Percentiles rank a stretch among this genome's conserved stretches.
phyloP scores from a whole-genome alignment of 2,797 vertebrate genomes.

The Tinamus major region DNA sequence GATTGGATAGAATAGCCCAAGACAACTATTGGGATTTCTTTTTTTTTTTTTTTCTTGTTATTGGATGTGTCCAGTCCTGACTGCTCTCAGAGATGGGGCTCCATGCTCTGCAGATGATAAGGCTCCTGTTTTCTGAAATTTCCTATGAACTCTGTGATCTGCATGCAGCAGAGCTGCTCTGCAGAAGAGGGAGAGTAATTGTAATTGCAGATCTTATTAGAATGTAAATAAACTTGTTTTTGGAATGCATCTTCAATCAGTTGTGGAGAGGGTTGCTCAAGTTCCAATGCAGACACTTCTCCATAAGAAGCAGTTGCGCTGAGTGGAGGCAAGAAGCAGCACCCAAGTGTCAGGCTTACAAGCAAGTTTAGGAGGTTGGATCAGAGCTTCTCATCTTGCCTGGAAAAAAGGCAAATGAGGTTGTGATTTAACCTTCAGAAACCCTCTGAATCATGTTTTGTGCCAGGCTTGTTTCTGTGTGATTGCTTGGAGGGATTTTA shows the following conservation, averaged over 20 bases:
- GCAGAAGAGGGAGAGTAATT: slow-evolving; percentile 53
- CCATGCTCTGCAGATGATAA: neutral
- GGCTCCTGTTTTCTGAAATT: neutral
- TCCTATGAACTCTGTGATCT: slow-evolving; percentile 5
- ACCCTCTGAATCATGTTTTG: neutral
- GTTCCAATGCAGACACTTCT: neutral
- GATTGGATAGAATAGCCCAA: neutral
- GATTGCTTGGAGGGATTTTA: neutral
- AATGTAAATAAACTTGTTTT: slow-evolving; percentile 71
- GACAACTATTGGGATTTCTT: neutral
- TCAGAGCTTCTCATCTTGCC: rapidly evolving
- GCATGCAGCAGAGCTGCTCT: slow-evolving; percentile 50
- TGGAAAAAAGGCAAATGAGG: neutral
- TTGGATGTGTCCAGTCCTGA: neutral
- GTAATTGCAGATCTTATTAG: slow-evolving; percentile 77
- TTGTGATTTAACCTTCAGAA: neutral
- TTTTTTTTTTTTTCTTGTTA: neutral
- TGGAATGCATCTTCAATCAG: slow-evolving; percentile 67
- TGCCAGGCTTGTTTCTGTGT: neutral
- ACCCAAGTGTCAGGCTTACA: rapidly evolving
- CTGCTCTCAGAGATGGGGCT: neutral
- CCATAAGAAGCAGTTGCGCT: neutral
- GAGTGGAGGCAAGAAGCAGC: neutral
- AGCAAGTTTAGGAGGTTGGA: neutral
- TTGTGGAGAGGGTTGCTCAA: slow-evolving; percentile 34